phyloP scores from a whole-genome alignment of 2,113 vertebrate species.

The Clarias batrachus region DNA sequence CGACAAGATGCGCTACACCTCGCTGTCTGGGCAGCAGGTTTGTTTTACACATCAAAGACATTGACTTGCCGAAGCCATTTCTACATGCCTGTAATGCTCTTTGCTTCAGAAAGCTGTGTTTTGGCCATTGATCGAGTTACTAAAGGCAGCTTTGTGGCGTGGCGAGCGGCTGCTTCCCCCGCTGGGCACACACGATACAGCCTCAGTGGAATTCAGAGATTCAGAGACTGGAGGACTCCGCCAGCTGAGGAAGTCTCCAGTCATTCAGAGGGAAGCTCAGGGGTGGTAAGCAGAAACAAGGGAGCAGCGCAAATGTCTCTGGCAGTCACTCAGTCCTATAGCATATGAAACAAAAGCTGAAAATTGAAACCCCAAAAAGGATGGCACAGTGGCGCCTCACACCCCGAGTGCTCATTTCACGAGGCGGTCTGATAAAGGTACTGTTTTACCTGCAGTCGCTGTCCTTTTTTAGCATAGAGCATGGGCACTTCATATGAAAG shows the following conservation, averaged over 20 bases:
- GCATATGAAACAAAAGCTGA: conserved; percentile 20
- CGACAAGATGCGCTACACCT: conserved; percentile 59
- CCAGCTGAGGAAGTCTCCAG: conserved; percentile 32
- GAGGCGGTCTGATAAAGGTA: neutral
- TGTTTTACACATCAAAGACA: conserved; percentile 71
- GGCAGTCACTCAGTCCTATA: conserved; percentile 14
- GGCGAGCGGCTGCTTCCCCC: conserved; percentile 60
- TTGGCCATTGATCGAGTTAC: conserved; percentile 70
- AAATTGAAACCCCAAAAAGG: neutral
- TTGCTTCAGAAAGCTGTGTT: conserved; percentile 70
- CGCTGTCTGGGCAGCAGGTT: conserved; percentile 60
- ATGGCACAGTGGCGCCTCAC: neutral
- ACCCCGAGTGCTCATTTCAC: neutral
- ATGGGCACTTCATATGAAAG: neutral
- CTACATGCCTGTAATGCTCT: conserved; percentile 71
- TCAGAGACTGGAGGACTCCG: conserved; percentile 2
- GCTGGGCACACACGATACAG: conserved; percentile 65
- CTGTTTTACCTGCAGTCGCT: neutral
- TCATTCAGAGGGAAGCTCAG: conserved; percentile 33
- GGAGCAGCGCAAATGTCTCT: conserved; percentile 18
- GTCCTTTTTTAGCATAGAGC: neutral
- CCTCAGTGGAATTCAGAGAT: conserved; percentile 64
- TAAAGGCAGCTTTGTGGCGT: conserved; percentile 68
- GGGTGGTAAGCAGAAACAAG: conserved; percentile 30
- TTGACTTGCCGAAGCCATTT: conserved; percentile 67